Conservation (phyloP, 2,888 invertebrate species). For the Cataglyphis rosenhaueri region DNA sequence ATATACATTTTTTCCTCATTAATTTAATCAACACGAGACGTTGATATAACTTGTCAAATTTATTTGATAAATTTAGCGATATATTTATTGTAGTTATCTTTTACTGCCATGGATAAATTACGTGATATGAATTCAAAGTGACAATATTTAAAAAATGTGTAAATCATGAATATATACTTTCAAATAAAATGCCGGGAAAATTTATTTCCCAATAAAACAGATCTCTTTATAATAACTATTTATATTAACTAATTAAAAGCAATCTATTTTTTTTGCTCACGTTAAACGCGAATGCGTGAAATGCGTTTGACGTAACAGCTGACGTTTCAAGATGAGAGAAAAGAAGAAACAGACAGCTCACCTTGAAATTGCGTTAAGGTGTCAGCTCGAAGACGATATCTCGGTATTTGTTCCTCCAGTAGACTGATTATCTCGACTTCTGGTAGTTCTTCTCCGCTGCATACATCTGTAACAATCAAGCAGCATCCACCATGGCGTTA, state of each 20-base stretch:
- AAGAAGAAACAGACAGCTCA: conserved; percentile 83
- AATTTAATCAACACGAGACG: not conserved
- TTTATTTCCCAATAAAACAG: not conserved
- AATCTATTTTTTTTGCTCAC: not conserved
- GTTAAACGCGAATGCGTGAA: not conserved
- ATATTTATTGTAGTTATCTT: not conserved
- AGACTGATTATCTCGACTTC: conserved; percentile 98
- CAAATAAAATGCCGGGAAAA: not conserved
- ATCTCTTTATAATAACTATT: not conserved
- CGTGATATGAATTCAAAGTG: not conserved
- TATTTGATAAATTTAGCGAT: not conserved
- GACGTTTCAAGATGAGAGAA: not conserved
- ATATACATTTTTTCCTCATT: conserved; percentile 9
- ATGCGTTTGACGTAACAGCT: not conserved
- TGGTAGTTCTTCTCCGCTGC: conserved; percentile 96
- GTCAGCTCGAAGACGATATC: conserved; percentile 97
- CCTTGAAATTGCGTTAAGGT: conserved; percentile 97
- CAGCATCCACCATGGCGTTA: conserved; percentile 49
- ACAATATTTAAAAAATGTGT: not conserved
- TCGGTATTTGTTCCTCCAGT: conserved; percentile 97
- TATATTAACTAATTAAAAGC: no score
- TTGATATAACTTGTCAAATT: not conserved
- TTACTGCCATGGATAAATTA: not conserved
- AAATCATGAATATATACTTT: not conserved
- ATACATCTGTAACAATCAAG: conserved; percentile 91